Evolutionary conservation across 2,888 invertebrate species (phyloP), one percentile per base, ranked within the genome.

Genomic region (Stomorhina lunata): DNA sequence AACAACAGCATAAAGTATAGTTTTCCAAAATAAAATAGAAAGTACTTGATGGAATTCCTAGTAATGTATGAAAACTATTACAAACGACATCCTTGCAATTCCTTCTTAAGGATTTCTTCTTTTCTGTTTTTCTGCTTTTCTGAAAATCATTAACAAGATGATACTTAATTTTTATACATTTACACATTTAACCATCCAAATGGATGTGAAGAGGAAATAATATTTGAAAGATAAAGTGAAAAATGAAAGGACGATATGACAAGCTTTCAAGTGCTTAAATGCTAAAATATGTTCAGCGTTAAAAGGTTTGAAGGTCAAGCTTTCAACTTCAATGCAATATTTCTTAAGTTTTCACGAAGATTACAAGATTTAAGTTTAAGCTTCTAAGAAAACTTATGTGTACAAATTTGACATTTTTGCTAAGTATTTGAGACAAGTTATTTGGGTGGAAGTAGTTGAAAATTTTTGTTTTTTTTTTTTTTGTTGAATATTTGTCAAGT

Each of bases 231-330:
- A 53, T 15, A 53, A 73, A 73, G 53, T 65, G 25, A 25, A 48
- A 48, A 40, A 45, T 20, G 12, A 25, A n/a, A n/a, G n/a, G n/a
- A n/a, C n/a, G n/a, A n/a, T n/a, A n/a, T n/a, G n/a, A n/a, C n/a
- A n/a, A 40, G 73, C 57, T 76, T 68, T 59, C 37, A 66, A 66
- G 68, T 59, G 25, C 68, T 76, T 57, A 50, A 76, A 59, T 32
- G 27, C 27, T 68, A 12, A 50, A 50, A 77, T 68, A 15, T 43
- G 2, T 77, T 59, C 22, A 68, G 9, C 22, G 25, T 22, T 61
- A 29, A 34, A 25, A 68, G 12, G n/a, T 43, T 50, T 61, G 77
- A 77, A 68, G 77, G 77, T 69, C 59, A 77, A 61, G 59, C 57
- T 66, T 48, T 76, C 37, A 20, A 59, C 27, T 48, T 59, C 40